A percentile compares a stretch with the other conserved stretches of the same genome.
Conservation (phyloP, 2,113 vertebrate species). For the Leucosticte australis region DNA sequence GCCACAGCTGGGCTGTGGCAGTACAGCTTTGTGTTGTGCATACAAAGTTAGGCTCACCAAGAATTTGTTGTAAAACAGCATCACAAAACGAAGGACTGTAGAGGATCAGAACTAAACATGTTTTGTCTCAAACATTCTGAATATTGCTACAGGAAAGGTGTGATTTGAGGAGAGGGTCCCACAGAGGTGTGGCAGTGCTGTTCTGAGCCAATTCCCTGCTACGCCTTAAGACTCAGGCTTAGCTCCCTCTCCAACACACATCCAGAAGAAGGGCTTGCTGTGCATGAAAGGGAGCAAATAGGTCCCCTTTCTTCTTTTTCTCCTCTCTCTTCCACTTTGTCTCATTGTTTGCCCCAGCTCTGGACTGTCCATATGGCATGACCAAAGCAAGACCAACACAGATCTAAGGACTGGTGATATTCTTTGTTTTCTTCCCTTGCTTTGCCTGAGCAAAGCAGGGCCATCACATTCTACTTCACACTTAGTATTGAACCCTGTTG, state of each 20-base stretch:
- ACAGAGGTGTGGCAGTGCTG: fast-evolving
- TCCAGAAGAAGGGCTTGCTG: neutral
- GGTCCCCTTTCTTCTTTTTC: neutral
- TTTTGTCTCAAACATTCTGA: neutral
- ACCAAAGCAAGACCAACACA: neutral
- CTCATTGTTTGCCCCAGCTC: neutral
- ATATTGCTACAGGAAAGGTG: neutral
- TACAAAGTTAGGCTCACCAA: neutral
- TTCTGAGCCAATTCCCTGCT: neutral
- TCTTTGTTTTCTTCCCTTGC: neutral
- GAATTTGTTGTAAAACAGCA: neutral
- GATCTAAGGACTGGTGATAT: neutral
- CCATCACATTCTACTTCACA: neutral
- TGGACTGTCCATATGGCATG: neutral
- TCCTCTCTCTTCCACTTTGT: neutral
- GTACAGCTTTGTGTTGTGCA: neutral
- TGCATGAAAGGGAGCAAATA: neutral
- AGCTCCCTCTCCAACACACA: neutral
- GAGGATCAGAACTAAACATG: neutral
- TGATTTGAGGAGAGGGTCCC: neutral
- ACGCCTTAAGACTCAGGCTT: neutral
- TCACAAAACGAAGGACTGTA: neutral
- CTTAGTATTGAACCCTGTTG: neutral
- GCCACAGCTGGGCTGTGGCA: neutral
- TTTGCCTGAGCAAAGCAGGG: neutral